Conservation (phyloP, 2,888 invertebrate genomes). For the Acheta domesticus region DNA sequence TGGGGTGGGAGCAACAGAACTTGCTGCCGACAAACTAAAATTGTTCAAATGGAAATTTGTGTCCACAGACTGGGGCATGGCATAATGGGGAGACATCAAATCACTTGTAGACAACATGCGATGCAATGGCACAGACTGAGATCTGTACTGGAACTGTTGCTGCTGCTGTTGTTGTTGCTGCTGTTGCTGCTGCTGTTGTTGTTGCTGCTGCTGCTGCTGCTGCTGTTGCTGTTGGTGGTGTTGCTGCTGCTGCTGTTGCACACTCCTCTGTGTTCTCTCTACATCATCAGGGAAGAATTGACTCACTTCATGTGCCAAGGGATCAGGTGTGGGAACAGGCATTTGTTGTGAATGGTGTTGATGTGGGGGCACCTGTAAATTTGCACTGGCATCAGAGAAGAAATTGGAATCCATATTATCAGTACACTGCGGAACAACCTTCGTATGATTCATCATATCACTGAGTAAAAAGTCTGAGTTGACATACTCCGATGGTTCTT, state of each 20-base stretch:
- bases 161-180: conserved; percentile 26
- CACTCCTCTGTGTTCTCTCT: conserved; percentile 41
- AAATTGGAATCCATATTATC: not conserved
- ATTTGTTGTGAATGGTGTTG: not conserved
- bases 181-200: not conserved
- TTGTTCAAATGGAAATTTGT: conserved; percentile 41
- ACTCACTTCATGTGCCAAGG: conserved; percentile 55
- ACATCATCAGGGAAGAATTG: conserved; percentile 60
- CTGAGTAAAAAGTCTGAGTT: not conserved
- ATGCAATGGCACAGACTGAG: conserved; percentile 76
- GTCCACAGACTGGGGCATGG: conserved; percentile 46
- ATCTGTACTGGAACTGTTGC: conserved; percentile 50
- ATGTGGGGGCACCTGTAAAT: not conserved
- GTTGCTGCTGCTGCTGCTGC: not conserved
- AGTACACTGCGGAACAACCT: not conserved
- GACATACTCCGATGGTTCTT: not conserved
- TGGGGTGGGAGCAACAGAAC: conserved; percentile 65
- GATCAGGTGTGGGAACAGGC: conserved; percentile 20
- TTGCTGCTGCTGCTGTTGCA: conserved; percentile 22
- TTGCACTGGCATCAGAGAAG: no score
- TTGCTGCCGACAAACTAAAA: conserved; percentile 52
- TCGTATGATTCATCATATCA: not conserved
- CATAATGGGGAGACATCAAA: conserved; percentile 36
- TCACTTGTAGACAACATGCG: conserved; percentile 49
- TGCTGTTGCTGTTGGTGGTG: conserved; percentile 35